Evolutionary conservation across 2,888 invertebrate genomes (phyloP), one percentile per base, ranked within the genome.

Genomic region (Cryptocheilus praepositus): DNA sequence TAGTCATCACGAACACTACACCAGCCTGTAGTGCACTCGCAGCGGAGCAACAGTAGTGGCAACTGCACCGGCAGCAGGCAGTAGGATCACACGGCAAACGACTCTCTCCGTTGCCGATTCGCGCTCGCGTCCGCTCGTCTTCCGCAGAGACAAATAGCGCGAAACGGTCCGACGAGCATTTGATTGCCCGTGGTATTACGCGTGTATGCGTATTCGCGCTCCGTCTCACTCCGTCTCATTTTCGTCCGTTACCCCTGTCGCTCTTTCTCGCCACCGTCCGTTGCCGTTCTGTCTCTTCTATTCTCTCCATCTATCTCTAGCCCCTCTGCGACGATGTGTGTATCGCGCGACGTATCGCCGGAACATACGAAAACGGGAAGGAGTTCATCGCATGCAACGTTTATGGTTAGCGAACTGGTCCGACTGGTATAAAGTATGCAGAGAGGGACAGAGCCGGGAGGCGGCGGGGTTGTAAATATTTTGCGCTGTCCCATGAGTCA

Each of bases 151-250:
- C 85, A 86, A 87, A 83, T 83, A 84, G 79, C 77, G 79, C 80
- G 82, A 81, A 82, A 82, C 84, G 87, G 77, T 79, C 77, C 82
- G 82, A 75, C 84, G 82, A 85, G 80, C 84, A 85, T 86, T 88
- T 86, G 86, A 87, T 88, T 85, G 87, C 78, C 84, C 88, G 85
- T 87, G 86, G 81, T 83, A 87, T 84, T 85, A 83, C 84, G 84
- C 83, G 82, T 83, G 78, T 82, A 83, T 83, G 83, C 83, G 81
- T 74, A 79, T 79, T 71, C 77, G 78, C 70, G 64, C 46, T 62
- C 80, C 60, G 66, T 63, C 36, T 7, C 43, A 54, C 45, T 61
- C 36, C 36, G 11, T 36, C 36, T 59, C 46, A 22, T 25, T 51
- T 18, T 51, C 54, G 15, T 28, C 18, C 60, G n/a, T 18, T 5